phyloP scores from a whole-genome alignment of 2,113 vertebrate species.

The Pituophis catenifer region DNA sequence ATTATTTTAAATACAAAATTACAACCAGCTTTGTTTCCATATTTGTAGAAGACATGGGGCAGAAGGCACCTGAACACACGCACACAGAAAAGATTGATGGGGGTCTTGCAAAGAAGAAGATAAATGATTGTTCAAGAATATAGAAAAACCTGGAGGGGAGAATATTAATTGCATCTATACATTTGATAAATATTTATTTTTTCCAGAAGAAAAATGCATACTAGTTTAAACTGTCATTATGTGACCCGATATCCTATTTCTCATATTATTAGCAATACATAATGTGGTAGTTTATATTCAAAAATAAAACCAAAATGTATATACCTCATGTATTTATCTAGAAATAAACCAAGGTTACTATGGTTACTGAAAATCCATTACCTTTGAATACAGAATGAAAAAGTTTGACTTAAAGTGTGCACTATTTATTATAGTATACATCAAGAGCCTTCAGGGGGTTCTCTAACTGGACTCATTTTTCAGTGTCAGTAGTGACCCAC shows the following conservation, averaged over 20 bases:
- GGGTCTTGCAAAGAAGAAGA: slow-evolving; percentile 69
- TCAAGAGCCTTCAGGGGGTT: slow-evolving; percentile 81
- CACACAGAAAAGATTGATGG: slow-evolving; percentile 64
- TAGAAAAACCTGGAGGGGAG: slow-evolving; percentile 56
- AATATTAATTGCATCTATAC: slow-evolving; percentile 75
- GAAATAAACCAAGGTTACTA: slow-evolving; percentile 82
- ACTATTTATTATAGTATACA: slow-evolving; percentile 83
- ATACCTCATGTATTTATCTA: slow-evolving; percentile 82
- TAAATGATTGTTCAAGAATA: slow-evolving; percentile 70
- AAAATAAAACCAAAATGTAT: slow-evolving; percentile 82
- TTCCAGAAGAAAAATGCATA: slow-evolving; percentile 79
- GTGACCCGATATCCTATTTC: slow-evolving; percentile 79
- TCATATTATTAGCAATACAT: slow-evolving; percentile 84
- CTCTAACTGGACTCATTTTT: slow-evolving; percentile 83
- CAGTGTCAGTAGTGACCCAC: slow-evolving; percentile 82
- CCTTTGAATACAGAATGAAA: slow-evolving; percentile 86
- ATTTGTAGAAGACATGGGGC: slow-evolving; percentile 64
- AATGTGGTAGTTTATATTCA: slow-evolving; percentile 86
- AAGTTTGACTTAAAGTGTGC: slow-evolving; percentile 83
- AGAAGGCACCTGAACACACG: slow-evolving; percentile 35
- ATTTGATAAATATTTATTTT: slow-evolving; percentile 83
- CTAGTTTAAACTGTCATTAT: slow-evolving; percentile 79
- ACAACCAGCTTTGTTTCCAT: slow-evolving; percentile 57
- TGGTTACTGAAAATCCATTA: slow-evolving; percentile 85
- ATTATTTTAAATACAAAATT: slow-evolving; percentile 58